Evolutionary conservation across 2,888 invertebrate genomes (phyloP).

Genomic region (Spilosoma lubricipeda): DNA sequence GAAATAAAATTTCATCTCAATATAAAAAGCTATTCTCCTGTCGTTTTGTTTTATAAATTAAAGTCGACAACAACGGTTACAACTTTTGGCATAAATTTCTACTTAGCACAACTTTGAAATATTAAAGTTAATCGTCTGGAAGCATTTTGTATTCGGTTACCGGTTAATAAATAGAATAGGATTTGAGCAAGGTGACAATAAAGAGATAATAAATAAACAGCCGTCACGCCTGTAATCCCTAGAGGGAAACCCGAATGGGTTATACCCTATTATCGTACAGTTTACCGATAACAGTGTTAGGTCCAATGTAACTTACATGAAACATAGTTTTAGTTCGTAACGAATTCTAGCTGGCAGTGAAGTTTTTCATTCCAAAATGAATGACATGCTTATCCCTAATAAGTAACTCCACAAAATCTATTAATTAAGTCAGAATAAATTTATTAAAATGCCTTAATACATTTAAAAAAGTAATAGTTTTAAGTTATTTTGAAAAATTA

Average conservation of each 20-base stretch:
- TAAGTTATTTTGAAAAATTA: too few relatives aligned
- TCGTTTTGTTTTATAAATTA: conserved; percentile 25
- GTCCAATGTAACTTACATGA: conserved; percentile 11
- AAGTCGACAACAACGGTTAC: conserved; percentile 6
- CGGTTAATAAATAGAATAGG: conserved; percentile 15
- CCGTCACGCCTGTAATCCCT: conserved; percentile 16
- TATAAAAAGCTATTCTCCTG: conserved; percentile 14
- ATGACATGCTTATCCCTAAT: neutral
- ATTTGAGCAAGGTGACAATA: conserved; percentile 17
- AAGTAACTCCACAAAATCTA: too few relatives aligned
- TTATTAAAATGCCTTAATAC: neutral
- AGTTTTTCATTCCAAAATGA: neutral
- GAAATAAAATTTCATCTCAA: conserved; percentile 4
- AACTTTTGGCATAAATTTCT: conserved; percentile 25
- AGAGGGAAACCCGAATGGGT: conserved; percentile 14
- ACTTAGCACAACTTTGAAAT: conserved; percentile 14
- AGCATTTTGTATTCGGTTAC: conserved; percentile 17
- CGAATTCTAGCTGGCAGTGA: neutral
- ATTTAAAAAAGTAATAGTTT: neutral
- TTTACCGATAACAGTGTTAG: conserved; percentile 19
- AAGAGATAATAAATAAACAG: conserved; percentile 22
- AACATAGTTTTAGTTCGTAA: conserved; percentile 6
- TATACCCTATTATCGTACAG: conserved; percentile 19
- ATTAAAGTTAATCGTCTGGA: conserved; percentile 18
- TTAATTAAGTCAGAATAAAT: too few relatives aligned